These are phyloP conservation scores for Trichogramma evanescens DNA, from an alignment of 2,888 invertebrate species.

Conservation along the genomic window DNA sequence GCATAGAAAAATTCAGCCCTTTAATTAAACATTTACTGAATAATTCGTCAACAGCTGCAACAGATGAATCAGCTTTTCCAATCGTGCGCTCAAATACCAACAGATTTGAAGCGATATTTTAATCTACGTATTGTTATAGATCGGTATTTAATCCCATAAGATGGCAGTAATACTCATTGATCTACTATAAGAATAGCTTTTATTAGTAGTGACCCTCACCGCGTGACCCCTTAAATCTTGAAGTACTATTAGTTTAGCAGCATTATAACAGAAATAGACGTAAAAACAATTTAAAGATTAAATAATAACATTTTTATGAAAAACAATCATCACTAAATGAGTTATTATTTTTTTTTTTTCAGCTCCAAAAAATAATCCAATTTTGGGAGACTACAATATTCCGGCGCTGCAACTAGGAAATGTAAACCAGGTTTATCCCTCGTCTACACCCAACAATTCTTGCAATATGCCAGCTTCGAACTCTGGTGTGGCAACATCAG, in stretches of 20 bases:
- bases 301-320: background rate
- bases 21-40: too few species aligned
- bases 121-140: too few species aligned
- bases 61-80: too few species aligned
- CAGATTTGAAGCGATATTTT: too few species aligned
- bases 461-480: too few species aligned
- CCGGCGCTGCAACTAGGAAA: conserved; percentile 12
- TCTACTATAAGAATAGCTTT: background rate
- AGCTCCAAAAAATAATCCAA: conserved; percentile 37
- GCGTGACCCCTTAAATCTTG: background rate
- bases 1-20: too few species aligned
- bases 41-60: too few species aligned
- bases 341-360: conserved; percentile 27
- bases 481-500: background rate
- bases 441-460: conserved; percentile 4
- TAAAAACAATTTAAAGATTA: background rate
- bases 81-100: too few species aligned
- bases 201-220: background rate
- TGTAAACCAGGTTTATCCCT: conserved; percentile 25
- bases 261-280: background rate
- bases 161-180: too few species aligned
- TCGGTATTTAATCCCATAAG: too few species aligned
- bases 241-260: background rate
- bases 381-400: conserved; percentile 32
- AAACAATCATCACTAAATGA: background rate